phyloP scores from a whole-genome alignment of 2,888 invertebrate genomes.

The Odontocerum albicorne region DNA sequence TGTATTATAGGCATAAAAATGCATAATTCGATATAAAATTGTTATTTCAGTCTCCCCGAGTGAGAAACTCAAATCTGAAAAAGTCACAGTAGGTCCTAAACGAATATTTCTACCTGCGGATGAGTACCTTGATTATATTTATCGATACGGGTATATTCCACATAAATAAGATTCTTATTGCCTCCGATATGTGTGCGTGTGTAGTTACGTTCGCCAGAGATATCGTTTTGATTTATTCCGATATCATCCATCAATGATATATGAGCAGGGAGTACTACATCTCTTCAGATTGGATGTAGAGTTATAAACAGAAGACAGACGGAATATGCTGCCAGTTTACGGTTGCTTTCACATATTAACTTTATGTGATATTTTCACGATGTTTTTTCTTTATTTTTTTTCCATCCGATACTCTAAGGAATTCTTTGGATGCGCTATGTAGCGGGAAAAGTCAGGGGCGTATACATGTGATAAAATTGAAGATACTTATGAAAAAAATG shows the following conservation, averaged over 20 bases:
- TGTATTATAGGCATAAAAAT: no score
- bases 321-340: constrained; percentile 27
- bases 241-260: constrained; percentile 26
- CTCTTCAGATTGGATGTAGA: constrained; percentile 12
- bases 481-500: no score
- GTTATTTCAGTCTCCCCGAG: no score
- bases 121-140: no score
- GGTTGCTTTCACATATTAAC: constrained; percentile 34
- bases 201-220: constrained; percentile 2
- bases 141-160: no score
- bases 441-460: not conserved
- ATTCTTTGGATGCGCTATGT: not conserved
- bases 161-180: not conserved
- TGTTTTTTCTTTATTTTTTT: constrained; percentile 20
- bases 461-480: no score
- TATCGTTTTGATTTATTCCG: constrained; percentile 25
- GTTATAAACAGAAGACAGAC: constrained; percentile 22
- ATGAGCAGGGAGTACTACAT: constrained; percentile 4
- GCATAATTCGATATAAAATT: no score
- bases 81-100: no score
- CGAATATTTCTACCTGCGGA: no score
- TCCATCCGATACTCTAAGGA: constrained; percentile 16
- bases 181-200: not conserved
- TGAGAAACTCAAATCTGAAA: no score
- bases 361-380: constrained; percentile 24